Base-by-base conservation (phyloP, 2,888 invertebrate species). In the Latrodectus hesperus region DNA sequence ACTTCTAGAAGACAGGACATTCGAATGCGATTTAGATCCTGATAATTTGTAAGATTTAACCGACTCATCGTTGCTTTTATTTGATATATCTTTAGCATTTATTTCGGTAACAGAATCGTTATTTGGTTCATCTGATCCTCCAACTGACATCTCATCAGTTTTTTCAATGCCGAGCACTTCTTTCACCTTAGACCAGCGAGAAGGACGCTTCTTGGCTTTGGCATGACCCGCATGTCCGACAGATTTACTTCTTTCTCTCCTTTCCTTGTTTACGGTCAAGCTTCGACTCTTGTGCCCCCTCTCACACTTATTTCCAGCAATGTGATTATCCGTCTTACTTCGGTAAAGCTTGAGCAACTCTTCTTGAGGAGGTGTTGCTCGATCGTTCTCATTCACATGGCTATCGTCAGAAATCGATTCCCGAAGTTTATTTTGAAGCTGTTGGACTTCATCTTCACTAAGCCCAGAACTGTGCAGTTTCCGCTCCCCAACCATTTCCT, bases 101-200 rank as follows among this genome's bases (percentile, higher is more conserved):
- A 10, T 11, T 14, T 49, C 17, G 8, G 12, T 5, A 10, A 26
- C 51, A 9, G 73, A 67, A 60, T 60, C 72, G 12, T 72, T 82
- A 10, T 52, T n/a, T n/a, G 17, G n/a, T 52, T 49, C 82, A 67
- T 73, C 73, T 11, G 76, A 70, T 12, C 78, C 78, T 17, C 60
- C 72, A 9, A 68, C 64, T 2, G 88, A 88, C 12, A 78, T 49
- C 6, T 83, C 88, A 38, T 88, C 88, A 2, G 65, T 73, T 51
- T 84, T 88, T 65, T 88, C 88, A 11, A 88, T 96, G 90, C 95
- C 96, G 91, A 96, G 96, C 16, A 97, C 97, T 72, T 96, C 96
- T 92, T 97, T 97, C 12, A 97, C 97, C 92, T 95, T 95, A 0
- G 96, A 96, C 97, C 97, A 97, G 91, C 97, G 97, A 0, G 96